These are phyloP conservation scores for Cryptoprocta ferox DNA, from an alignment of 2,797 vertebrate genomes.

Conservation along the genomic window DNA sequence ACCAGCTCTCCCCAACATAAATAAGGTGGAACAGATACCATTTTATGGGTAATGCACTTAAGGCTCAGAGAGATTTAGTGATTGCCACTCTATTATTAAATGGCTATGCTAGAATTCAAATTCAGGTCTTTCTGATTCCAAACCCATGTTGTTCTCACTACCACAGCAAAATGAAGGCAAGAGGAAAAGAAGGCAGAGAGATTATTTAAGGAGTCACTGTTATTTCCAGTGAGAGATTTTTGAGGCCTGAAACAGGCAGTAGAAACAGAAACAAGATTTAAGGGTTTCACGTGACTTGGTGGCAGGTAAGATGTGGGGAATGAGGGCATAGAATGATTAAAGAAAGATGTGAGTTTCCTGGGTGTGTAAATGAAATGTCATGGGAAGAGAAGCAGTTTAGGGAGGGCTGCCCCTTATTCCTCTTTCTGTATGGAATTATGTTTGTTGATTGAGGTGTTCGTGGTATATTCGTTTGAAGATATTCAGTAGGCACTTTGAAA, in stretches of 20 bases:
- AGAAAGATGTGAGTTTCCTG: neutral
- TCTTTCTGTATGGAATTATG: neutral
- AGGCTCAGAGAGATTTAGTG: neutral
- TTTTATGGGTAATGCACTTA: neutral
- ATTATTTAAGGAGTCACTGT: neutral
- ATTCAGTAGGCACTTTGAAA: neutral
- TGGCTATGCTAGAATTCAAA: neutral
- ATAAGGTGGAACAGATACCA: neutral
- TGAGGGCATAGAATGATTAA: neutral
- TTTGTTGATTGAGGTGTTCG: neutral
- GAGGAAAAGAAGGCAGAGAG: neutral
- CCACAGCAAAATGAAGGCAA: neutral
- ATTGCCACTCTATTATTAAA: neutral
- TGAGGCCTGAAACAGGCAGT: neutral
- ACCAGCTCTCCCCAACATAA: neutral
- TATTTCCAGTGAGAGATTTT: neutral
- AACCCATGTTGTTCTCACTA: neutral
- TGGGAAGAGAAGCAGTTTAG: neutral
- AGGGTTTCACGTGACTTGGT: neutral
- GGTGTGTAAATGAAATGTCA: neutral
- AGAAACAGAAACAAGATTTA: neutral
- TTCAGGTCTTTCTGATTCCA: conserved; percentile 9
- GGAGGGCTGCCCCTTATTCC: neutral
- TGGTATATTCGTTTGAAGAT: neutral
- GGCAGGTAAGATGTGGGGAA: neutral